Percentiles rank a stretch among this genome's conserved stretches.
These are phyloP conservation scores for Canis aureus DNA, from an alignment of 2,113 vertebrate species.

Conservation along the genomic window DNA sequence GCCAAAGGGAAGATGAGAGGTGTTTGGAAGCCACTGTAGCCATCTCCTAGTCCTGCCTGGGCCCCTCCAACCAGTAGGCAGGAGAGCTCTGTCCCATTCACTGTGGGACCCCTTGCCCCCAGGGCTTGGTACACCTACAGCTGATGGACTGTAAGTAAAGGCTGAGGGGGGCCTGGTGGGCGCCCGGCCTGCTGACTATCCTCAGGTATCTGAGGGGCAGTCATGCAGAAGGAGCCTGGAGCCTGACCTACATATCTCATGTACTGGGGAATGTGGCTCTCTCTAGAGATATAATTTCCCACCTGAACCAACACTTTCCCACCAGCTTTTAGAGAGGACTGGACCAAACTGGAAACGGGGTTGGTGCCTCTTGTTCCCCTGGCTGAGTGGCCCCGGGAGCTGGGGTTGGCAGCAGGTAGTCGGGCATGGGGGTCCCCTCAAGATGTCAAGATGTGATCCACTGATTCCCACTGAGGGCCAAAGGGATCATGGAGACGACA, in stretches of 20 bases:
- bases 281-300: slow-evolving; percentile 55
- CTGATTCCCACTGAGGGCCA: not conserved
- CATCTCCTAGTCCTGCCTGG: not conserved
- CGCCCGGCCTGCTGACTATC: not conserved
- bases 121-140: not conserved
- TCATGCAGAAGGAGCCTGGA: slow-evolving; percentile 46
- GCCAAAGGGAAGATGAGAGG: not conserved
- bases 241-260: slow-evolving; percentile 66
- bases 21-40: accelerated
- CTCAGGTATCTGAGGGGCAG: not conserved
- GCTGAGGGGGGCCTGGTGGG: not conserved
- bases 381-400: not conserved
- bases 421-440: accelerated
- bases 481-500: not conserved
- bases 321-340: slow-evolving; percentile 12
- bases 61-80: not conserved
- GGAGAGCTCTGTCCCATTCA: not conserved
- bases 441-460: not conserved
- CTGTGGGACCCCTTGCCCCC: not conserved
- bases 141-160: not conserved
- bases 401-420: not conserved
- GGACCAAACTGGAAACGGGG: not conserved
- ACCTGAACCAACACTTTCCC: slow-evolving; percentile 58
- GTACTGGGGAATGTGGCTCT: not conserved
- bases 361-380: not conserved